Percentiles rank a stretch among this genome's conserved stretches.
Conservation (phyloP, 2,888 invertebrate genomes). For the Dendrolimus pini region DNA sequence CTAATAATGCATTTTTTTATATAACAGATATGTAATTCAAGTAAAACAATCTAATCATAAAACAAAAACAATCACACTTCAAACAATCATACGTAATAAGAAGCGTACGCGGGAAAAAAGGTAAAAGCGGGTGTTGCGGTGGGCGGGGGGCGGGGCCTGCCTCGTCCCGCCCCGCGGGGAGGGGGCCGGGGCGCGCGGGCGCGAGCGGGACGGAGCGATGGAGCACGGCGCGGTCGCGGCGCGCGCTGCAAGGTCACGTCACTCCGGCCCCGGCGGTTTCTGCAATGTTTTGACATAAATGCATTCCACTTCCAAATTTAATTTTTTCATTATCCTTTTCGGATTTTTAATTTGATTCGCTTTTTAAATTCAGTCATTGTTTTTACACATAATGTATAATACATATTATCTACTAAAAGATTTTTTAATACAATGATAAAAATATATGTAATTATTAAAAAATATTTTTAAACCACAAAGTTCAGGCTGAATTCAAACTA, state of each 20-base stretch:
- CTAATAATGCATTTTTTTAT: too few species aligned
- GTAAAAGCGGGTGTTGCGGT: conserved; percentile 54
- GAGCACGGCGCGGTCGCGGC: conserved; percentile 19
- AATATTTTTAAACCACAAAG: too few species aligned
- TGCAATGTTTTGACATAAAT: conserved; percentile 41
- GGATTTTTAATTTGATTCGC: too few species aligned
- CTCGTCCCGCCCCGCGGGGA: conserved; percentile 41
- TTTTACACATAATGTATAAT: too few species aligned
- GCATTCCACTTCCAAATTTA: conserved; percentile 5
- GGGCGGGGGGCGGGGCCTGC: conserved; percentile 63
- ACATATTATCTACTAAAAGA: too few species aligned
- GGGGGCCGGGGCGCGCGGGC: conserved; percentile 28
- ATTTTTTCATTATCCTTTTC: too few species aligned
- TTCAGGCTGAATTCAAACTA: too few species aligned
- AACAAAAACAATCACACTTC: not conserved
- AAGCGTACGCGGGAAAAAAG: conserved; percentile 42
- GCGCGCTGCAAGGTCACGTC: conserved; percentile 54
- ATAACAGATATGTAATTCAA: too few species aligned
- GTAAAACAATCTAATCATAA: not conserved
- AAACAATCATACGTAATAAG: not conserved
- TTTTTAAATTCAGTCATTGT: too few species aligned
- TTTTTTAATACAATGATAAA: too few species aligned
- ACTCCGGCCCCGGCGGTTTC: conserved; percentile 20
- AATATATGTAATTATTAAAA: too few species aligned
- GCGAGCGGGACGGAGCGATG: not conserved